A percentile compares a stretch with the other conserved stretches of the same genome.
These are phyloP conservation scores for Trichechus manatus DNA, from an alignment of 2,113 vertebrate species.

Conservation along the genomic window DNA sequence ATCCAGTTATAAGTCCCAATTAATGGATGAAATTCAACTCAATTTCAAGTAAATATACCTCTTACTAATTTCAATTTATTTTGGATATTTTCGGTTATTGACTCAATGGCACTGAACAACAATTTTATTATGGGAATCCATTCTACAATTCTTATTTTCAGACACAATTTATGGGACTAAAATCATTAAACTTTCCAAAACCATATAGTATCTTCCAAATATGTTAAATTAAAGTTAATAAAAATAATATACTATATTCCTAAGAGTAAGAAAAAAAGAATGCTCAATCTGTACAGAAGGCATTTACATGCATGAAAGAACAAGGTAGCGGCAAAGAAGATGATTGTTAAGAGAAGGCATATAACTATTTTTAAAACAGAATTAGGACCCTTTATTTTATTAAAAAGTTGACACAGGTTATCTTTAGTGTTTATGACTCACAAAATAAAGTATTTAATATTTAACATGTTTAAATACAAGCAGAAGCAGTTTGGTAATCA, in stretches of 20 bases:
- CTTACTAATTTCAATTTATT: not conserved
- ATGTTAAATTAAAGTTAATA: not conserved
- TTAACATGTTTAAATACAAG: slow-evolving; percentile 84
- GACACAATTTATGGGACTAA: not conserved
- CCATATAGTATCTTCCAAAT: not conserved
- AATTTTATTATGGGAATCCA: not conserved
- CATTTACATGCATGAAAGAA: not conserved
- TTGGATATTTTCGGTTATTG: not conserved
- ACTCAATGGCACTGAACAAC: not conserved
- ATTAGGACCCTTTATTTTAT: slow-evolving; percentile 81
- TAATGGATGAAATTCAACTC: not conserved
- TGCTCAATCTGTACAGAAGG: not conserved
- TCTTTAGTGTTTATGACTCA: slow-evolving; percentile 81
- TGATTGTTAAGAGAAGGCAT: not conserved
- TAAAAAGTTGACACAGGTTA: slow-evolving; percentile 81
- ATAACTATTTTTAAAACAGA: slow-evolving; percentile 67
- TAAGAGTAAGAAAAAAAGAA: not conserved
- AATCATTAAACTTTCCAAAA: not conserved
- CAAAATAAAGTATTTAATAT: slow-evolving; percentile 83
- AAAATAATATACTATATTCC: not conserved
- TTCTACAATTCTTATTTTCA: not conserved
- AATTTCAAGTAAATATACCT: slow-evolving; percentile 6
- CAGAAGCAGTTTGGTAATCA: slow-evolving; percentile 79
- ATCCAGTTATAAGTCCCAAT: not conserved
- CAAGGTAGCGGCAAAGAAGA: not conserved